A percentile compares a stretch with the other conserved stretches of the same genome.
Conservation (phyloP, 2,113 vertebrate genomes). For the Malurus melanocephalus region DNA sequence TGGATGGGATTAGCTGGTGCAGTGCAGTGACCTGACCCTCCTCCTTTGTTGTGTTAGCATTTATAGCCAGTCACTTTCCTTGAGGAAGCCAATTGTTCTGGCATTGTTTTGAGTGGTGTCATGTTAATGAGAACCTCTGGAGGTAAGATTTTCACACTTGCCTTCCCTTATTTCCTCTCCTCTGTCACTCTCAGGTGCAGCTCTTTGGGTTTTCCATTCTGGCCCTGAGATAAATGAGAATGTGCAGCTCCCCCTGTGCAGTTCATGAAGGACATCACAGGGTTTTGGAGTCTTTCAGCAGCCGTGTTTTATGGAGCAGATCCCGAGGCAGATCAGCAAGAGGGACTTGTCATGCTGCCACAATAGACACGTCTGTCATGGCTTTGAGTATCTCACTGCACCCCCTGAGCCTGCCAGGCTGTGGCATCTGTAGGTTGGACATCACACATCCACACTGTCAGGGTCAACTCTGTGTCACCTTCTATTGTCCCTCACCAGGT, state of each 20-base stretch:
- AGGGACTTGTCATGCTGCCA: neutral
- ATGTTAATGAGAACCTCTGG: neutral
- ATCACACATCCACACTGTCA: neutral
- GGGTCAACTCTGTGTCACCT: neutral
- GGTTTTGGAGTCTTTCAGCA: neutral
- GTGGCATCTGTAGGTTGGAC: neutral
- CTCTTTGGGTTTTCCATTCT: neutral
- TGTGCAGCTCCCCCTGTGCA: neutral
- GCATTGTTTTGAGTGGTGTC: neutral
- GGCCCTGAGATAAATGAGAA: neutral
- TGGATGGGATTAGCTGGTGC: neutral
- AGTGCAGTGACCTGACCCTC: neutral
- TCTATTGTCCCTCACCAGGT: neutral
- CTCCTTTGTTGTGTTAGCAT: neutral
- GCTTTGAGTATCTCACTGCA: neutral
- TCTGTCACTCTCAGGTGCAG: neutral
- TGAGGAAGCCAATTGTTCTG: neutral
- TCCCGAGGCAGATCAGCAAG: conserved; percentile 4
- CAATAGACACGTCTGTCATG: neutral
- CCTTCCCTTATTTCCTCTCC: neutral
- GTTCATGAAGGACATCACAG: neutral
- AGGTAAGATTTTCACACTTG: neutral
- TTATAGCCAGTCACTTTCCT: neutral
- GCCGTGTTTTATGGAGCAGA: neutral
- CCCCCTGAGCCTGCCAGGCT: neutral